phyloP scores from a whole-genome alignment of 1,140 invertebrate genomes.

The Trissolcus basalis region DNA sequence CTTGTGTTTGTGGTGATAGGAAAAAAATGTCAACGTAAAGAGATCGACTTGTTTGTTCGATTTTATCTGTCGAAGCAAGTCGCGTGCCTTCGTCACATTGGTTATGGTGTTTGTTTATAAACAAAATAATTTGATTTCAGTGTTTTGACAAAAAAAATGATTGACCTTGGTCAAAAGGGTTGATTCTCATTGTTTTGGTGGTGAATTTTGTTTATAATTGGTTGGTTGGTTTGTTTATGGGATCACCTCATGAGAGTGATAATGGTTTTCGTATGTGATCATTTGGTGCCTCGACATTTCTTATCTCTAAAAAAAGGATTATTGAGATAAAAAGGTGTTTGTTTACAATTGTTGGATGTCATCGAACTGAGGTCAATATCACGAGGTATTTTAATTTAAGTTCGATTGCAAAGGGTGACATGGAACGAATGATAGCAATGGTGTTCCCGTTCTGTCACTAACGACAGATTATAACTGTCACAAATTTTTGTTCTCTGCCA shows the following conservation, averaged over 20 bases:
- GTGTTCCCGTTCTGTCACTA: slow-evolving; percentile 4
- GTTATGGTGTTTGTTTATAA: slow-evolving; percentile 24
- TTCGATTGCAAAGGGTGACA: slow-evolving; percentile 16
- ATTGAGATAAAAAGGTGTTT: slow-evolving; percentile 18
- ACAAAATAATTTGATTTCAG: slow-evolving; percentile 8
- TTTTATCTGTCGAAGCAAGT: neutral
- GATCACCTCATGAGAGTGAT: no score
- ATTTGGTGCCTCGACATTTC: neutral
- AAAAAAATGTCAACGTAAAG: neutral
- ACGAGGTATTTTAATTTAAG: slow-evolving; percentile 44
- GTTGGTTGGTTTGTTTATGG: no score
- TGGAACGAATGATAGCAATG: slow-evolving; percentile 11
- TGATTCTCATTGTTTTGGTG: neutral
- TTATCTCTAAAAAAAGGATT: neutral
- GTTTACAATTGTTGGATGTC: slow-evolving; percentile 18
- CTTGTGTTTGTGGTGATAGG: neutral
- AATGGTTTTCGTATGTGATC: neutral
- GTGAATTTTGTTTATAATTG: neutral
- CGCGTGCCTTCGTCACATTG: neutral
- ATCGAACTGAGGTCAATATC: slow-evolving; percentile 26
- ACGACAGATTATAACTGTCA: neutral
- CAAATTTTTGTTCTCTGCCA: neutral
- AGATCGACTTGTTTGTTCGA: neutral
- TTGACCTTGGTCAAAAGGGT: neutral
- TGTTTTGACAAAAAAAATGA: neutral